Percentiles rank a stretch among this genome's conserved stretches.
Evolutionary conservation across 2,888 invertebrate genomes (phyloP).

Genomic region (Drosophila longiperda): DNA sequence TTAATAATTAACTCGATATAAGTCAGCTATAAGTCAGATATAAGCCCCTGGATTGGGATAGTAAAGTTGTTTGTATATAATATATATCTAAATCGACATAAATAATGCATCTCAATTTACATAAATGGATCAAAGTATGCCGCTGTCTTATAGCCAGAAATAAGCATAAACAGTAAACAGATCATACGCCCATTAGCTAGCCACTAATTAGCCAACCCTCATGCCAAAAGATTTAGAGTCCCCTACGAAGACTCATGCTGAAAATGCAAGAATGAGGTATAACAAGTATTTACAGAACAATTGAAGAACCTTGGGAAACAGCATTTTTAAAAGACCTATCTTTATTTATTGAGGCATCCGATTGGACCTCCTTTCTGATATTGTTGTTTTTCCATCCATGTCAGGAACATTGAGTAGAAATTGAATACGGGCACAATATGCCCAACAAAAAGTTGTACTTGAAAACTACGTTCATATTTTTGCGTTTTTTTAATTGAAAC

Average conservation of each 20-base stretch:
- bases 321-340: neutral
- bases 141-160: no score
- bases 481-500: neutral
- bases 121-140: neutral
- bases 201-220: neutral
- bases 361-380: neutral
- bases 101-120: neutral
- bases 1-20: neutral
- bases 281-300: neutral
- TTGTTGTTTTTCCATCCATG: neutral
- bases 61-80: neutral
- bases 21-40: no score
- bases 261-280: neutral
- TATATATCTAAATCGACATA: neutral
- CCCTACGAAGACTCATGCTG: neutral
- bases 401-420: neutral
- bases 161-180: neutral
- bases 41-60: neutral
- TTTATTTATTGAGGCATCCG: neutral
- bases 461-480: neutral
- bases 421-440: neutral
- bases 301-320: neutral
- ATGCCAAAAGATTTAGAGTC: neutral
- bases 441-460: neutral
- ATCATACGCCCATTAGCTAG: neutral